A percentile compares a stretch with the other conserved stretches of the same genome.
Conservation (phyloP, 2,797 vertebrate genomes). For the Chaunax sp. region DNA sequence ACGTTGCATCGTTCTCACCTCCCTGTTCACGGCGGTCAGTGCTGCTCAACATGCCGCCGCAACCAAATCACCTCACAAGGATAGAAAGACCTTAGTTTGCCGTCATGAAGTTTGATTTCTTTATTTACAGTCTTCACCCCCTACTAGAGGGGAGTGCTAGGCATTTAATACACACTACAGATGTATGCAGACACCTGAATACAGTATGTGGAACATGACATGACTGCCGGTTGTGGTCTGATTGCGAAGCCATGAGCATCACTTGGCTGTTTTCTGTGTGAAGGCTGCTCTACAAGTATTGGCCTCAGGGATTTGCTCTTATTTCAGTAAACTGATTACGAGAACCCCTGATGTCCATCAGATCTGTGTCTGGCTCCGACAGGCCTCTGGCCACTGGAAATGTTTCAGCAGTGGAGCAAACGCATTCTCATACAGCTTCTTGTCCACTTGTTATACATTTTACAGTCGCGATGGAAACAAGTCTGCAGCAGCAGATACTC, state of each 20-base stretch:
- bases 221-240: neutral
- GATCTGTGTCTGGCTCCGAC: neutral
- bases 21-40: neutral
- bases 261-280: neutral
- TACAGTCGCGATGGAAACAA: neutral
- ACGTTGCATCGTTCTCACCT: constrained; percentile 42
- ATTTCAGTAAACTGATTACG: constrained; percentile 12
- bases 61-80: neutral
- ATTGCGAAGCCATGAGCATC: neutral
- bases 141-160: too few relatives aligned
- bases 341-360: neutral
- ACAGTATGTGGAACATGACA: too few relatives aligned
- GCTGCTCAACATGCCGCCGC: neutral
- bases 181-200: neutral
- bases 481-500: neutral
- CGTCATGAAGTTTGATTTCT: neutral
- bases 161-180: neutral
- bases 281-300: neutral
- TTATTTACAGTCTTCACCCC: neutral
- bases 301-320: neutral
- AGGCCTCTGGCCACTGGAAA: neutral
- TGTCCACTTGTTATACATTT: neutral
- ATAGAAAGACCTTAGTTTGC: neutral
- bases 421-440: too few relatives aligned
- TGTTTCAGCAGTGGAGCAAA: neutral